These are phyloP conservation scores for Aphidius ervi DNA, from an alignment of 1,140 invertebrate species.

Conservation along the genomic window DNA sequence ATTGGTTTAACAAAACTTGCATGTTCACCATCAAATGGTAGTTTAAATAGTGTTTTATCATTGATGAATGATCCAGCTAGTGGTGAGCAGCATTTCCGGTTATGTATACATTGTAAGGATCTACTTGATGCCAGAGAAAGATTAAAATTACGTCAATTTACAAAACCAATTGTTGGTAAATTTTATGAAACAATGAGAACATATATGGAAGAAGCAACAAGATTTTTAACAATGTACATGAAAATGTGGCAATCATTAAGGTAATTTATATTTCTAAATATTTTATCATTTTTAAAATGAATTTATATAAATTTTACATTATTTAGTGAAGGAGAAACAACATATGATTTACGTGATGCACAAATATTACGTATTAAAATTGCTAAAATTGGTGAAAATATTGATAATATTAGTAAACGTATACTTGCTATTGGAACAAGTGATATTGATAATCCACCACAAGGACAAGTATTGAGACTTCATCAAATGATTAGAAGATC, in stretches of 20 bases:
- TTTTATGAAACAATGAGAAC: constrained; percentile 78
- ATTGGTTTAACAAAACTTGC: constrained; percentile 46
- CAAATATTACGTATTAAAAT: constrained; percentile 77
- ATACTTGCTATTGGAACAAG: constrained; percentile 66
- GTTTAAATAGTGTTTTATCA: constrained; percentile 53
- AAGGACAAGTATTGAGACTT: constrained; percentile 61
- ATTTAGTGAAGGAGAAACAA: constrained; percentile 78
- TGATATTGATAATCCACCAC: constrained; percentile 57
- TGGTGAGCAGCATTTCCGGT: constrained; percentile 65
- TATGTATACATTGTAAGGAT: constrained; percentile 80
- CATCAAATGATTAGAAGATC: constrained; percentile 63
- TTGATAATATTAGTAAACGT: constrained; percentile 79
- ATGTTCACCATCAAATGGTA: constrained; percentile 49
- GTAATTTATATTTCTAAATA: constrained; percentile 42
- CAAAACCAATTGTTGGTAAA: constrained; percentile 73
- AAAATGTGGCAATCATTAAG: constrained; percentile 74
- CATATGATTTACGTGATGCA: constrained; percentile 78
- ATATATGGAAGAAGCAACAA: constrained; percentile 71
- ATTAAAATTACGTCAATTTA: constrained; percentile 74
- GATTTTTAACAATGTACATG: constrained; percentile 74
- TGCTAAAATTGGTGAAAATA: constrained; percentile 79
- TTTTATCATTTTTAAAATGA: constrained; percentile 17
- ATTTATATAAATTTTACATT: constrained; percentile 12
- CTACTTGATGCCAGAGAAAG: constrained; percentile 77
- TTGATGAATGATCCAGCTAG: constrained; percentile 51